A percentile compares a stretch with the other conserved stretches of the same genome.
Evolutionary conservation across 2,888 invertebrate genomes (phyloP).

Genomic region (Eurois occulta): DNA sequence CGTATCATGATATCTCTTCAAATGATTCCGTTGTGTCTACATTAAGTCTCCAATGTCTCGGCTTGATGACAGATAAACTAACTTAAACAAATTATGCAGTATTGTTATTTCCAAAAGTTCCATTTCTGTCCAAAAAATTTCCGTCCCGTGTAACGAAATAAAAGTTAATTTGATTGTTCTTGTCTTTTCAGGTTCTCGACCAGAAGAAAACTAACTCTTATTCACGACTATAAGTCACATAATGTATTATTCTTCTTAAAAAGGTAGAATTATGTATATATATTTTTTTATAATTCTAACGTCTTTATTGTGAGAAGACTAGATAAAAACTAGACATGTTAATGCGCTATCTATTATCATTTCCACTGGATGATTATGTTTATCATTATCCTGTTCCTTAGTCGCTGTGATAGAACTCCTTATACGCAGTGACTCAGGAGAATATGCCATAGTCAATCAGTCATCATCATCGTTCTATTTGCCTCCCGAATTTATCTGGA

Average conservation of each 20-base stretch:
- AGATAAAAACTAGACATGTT: neutral
- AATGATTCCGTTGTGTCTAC: neutral
- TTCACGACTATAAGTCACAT: neutral
- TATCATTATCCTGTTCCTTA: neutral
- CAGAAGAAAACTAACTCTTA: neutral
- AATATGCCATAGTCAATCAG: neutral
- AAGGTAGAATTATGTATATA: neutral
- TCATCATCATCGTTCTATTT: neutral
- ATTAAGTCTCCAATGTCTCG: neutral
- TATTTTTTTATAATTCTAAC: neutral
- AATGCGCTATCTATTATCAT: neutral
- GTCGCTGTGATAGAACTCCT: neutral
- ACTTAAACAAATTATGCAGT: neutral
- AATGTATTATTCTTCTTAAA: neutral
- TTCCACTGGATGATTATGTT: neutral
- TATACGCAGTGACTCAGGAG: neutral
- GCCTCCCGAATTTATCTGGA: neutral
- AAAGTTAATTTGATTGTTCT: neutral
- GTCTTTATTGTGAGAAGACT: neutral
- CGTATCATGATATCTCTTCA: neutral
- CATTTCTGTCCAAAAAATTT: neutral
- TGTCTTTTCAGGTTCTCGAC: neutral
- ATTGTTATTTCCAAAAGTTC: neutral
- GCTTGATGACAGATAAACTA: neutral
- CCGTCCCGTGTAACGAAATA: neutral